phyloP scores from a whole-genome alignment of 2,113 vertebrate species.

The Donacobius atricapilla region DNA sequence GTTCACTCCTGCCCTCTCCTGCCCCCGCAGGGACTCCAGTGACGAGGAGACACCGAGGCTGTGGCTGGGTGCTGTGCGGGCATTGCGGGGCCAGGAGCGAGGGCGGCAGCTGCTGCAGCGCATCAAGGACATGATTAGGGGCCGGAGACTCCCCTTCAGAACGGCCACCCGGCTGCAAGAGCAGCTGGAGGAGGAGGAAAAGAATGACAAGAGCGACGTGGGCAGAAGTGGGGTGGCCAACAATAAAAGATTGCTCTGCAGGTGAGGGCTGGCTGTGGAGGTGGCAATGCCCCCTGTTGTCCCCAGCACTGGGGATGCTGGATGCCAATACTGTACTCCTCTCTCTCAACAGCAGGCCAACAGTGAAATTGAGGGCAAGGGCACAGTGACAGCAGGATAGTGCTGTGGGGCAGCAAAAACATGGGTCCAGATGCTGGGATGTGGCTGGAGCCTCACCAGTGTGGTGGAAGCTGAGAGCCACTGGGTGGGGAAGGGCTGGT shows the following conservation, averaged over 20 bases:
- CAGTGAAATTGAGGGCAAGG: background rate
- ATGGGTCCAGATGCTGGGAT: accelerated
- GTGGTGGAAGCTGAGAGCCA: background rate
- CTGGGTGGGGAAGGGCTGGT: background rate
- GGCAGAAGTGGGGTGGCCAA: background rate
- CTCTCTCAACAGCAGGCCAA: background rate
- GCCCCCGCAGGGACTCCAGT: slow-evolving; percentile 78
- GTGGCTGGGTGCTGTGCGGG: background rate
- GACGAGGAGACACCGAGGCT: slow-evolving; percentile 75
- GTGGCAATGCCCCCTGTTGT: background rate
- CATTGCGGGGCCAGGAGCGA: background rate
- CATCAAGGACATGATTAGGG: background rate
- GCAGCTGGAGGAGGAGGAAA: background rate
- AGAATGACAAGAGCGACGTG: accelerated
- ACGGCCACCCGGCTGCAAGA: background rate
- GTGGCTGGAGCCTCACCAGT: background rate
- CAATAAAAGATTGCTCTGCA: background rate
- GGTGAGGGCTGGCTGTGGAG: background rate
- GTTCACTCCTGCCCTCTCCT: background rate
- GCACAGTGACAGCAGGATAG: background rate
- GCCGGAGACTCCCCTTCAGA: background rate
- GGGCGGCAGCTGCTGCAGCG: background rate
- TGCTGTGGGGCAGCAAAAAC: background rate
- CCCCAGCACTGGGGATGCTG: background rate
- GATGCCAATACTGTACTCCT: accelerated